Percentiles rank a stretch among this genome's conserved stretches.
Conservation (phyloP, 2,113 vertebrate species). For the Ophiodon elongatus region DNA sequence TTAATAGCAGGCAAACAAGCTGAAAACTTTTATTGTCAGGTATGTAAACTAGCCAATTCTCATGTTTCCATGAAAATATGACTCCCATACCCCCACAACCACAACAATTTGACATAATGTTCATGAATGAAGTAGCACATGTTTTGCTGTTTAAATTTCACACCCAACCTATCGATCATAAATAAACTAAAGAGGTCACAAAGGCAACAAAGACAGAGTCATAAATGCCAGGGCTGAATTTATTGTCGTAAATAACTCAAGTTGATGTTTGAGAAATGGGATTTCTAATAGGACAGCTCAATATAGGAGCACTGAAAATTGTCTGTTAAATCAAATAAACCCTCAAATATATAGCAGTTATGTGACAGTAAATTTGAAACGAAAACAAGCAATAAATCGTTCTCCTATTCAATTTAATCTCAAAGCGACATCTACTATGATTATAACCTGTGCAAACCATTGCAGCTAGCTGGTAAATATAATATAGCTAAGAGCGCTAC, state of each 20-base stretch:
- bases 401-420: neutral
- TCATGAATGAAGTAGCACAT: neutral
- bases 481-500: neutral
- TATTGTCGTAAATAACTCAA: neutral
- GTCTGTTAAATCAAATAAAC: slow-evolving; percentile 18
- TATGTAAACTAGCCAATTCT: neutral
- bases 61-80: neutral
- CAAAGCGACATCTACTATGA: neutral
- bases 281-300: neutral
- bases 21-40: slow-evolving; percentile 19
- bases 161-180: neutral
- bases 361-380: neutral
- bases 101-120: neutral
- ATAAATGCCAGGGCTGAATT: neutral
- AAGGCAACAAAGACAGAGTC: neutral
- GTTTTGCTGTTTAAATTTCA: neutral
- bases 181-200: neutral
- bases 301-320: neutral
- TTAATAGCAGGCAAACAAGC: slow-evolving; percentile 34
- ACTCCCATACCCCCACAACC: neutral
- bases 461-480: neutral
- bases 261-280: slow-evolving; percentile 7
- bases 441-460: neutral
- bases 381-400: slow-evolving; percentile 5
- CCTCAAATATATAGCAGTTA: neutral